These are phyloP conservation scores for Hydrotaea cyrtoneurina DNA, from an alignment of 2,888 invertebrate genomes.

Conservation along the genomic window DNA sequence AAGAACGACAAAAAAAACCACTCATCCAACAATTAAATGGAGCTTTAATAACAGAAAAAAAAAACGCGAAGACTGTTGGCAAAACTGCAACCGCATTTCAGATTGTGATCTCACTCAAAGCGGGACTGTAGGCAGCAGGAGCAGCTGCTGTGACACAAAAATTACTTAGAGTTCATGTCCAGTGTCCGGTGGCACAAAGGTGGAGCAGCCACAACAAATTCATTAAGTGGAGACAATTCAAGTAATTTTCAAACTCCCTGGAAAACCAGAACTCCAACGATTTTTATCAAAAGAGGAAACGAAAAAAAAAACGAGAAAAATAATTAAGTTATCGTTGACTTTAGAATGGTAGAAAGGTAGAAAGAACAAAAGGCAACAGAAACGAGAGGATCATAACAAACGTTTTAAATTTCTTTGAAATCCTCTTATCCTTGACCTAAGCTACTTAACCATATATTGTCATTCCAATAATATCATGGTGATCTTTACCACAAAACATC, in stretches of 20 bases:
- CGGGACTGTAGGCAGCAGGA: conserved; percentile 5
- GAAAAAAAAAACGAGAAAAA: background rate
- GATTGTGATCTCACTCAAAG: conserved; percentile 52
- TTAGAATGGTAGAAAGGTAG: background rate
- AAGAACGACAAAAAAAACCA: background rate
- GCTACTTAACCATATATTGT: conserved; percentile 27
- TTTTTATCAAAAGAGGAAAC: background rate
- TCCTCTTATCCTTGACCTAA: conserved; percentile 32
- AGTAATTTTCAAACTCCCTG: conserved; percentile 16
- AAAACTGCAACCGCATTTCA: conserved; percentile 66
- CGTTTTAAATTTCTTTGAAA: background rate
- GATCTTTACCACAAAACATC: conserved; percentile 47
- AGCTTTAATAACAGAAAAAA: conserved; percentile 46
- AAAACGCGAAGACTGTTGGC: background rate
- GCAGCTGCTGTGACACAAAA: conserved; percentile 66
- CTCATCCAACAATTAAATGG: conserved; percentile 54
- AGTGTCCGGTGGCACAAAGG: conserved; percentile 29
- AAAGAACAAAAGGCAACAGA: background rate
- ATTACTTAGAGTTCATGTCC: conserved; percentile 66
- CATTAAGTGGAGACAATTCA: conserved; percentile 47
- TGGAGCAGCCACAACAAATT: conserved; percentile 51
- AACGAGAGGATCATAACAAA: background rate
- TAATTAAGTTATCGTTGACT: background rate
- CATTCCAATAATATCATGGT: background rate
- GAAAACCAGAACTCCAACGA: background rate